phyloP scores from a whole-genome alignment of 1,140 invertebrate genomes.

The Drosophila pachea region DNA sequence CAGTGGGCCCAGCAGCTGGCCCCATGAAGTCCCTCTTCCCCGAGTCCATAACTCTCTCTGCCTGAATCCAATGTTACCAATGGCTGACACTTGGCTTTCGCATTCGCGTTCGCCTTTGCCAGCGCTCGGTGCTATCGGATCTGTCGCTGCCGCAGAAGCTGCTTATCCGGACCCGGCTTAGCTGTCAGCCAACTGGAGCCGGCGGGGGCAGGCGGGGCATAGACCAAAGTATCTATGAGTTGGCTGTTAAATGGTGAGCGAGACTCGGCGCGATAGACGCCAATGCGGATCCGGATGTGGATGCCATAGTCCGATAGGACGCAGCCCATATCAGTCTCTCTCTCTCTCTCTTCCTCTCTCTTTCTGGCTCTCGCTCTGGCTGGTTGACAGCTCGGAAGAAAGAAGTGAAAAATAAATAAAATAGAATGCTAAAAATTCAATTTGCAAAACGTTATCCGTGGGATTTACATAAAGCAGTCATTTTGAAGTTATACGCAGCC shows the following conservation, averaged over 20 bases:
- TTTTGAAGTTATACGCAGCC: slow-evolving; percentile 78
- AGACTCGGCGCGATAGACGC: slow-evolving; percentile 25
- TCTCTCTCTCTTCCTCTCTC: neutral
- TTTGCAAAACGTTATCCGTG: slow-evolving; percentile 78
- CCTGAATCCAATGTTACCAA: slow-evolving; percentile 71
- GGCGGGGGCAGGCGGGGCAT: slow-evolving; percentile 24
- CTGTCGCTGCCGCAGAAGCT: slow-evolving; percentile 16
- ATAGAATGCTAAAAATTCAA: slow-evolving; percentile 79
- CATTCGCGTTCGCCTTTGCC: slow-evolving; percentile 27
- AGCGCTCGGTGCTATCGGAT: neutral
- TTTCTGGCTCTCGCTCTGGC: slow-evolving; percentile 9
- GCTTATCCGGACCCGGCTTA: slow-evolving; percentile 69
- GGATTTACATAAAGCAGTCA: slow-evolving; percentile 79
- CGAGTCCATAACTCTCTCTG: slow-evolving; percentile 51
- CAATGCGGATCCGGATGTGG: slow-evolving; percentile 24
- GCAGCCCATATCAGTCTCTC: slow-evolving; percentile 25
- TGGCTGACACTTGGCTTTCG: slow-evolving; percentile 71
- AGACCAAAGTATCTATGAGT: slow-evolving; percentile 60
- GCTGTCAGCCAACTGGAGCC: slow-evolving; percentile 71
- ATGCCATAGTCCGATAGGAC: slow-evolving; percentile 51
- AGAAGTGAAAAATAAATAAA: slow-evolving; percentile 76
- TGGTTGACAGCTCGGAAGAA: slow-evolving; percentile 52
- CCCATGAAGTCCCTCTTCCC: no score
- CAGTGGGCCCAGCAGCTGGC: neutral
- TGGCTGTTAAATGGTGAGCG: slow-evolving; percentile 48